A percentile compares a stretch with the other conserved stretches of the same genome.
Evolutionary conservation across 2,888 invertebrate species (phyloP).

Genomic region (Leptothorax acervorum): DNA sequence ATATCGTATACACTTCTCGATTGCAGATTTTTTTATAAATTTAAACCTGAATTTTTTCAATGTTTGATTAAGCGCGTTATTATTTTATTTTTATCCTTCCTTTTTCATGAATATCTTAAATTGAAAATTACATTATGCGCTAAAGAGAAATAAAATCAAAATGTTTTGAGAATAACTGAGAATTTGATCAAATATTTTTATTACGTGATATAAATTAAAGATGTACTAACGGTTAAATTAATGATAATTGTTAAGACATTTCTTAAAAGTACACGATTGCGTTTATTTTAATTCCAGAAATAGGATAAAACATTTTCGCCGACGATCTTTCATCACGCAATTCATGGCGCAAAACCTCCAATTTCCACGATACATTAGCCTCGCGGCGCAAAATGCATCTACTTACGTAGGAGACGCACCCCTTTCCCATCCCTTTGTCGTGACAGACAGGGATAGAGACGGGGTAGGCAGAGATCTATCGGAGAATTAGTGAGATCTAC

Average conservation of each 20-base stretch:
- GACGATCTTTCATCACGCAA: constrained; percentile 23
- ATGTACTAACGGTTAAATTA: not conserved
- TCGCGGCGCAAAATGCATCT: constrained; percentile 44
- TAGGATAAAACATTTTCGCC: not conserved
- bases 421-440: constrained; percentile 19
- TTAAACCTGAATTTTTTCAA: not conserved
- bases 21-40: not conserved
- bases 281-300: not conserved
- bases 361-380: constrained; percentile 44
- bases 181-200: not conserved
- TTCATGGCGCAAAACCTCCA: constrained; percentile 22
- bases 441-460: constrained; percentile 51
- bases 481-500: constrained; percentile 57
- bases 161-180: not conserved
- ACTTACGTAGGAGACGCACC: constrained; percentile 48
- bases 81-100: not conserved
- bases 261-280: not conserved
- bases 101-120: not conserved
- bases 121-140: not conserved
- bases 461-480: constrained; percentile 55
- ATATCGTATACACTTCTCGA: not conserved
- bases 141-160: not conserved
- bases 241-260: not conserved
- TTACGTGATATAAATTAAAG: not conserved
- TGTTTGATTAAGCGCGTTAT: not conserved